Conservation (phyloP, 2,797 vertebrate species). For the Potorous gilbertii region DNA sequence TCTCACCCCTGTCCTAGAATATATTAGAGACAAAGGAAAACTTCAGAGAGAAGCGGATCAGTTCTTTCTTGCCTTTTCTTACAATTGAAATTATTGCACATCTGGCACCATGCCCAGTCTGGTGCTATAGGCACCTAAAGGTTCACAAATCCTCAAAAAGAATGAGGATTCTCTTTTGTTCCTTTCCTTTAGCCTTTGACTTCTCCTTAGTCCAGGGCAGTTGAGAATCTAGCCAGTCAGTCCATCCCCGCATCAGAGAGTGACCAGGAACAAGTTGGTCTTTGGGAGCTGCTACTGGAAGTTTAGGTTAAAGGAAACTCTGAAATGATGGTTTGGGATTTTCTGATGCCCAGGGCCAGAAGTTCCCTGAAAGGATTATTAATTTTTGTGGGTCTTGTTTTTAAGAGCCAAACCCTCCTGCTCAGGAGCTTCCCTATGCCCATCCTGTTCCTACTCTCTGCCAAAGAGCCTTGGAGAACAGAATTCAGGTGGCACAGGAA, state of each 20-base stretch:
- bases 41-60: too few species aligned
- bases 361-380: neutral
- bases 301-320: constrained; percentile 36
- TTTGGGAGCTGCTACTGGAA: neutral
- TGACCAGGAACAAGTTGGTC: neutral
- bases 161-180: neutral
- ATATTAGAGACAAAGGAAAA: neutral
- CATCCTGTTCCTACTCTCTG: neutral
- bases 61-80: neutral
- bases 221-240: constrained; percentile 15
- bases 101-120: neutral
- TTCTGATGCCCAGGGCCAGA: constrained; percentile 15
- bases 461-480: neutral
- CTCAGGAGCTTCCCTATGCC: neutral
- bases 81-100: neutral
- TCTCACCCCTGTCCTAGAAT: too few species aligned
- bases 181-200: neutral
- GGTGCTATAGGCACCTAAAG: neutral
- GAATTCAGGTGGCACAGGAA: neutral
- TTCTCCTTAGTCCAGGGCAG: constrained; percentile 8
- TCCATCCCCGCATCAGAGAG: neutral
- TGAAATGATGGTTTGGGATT: constrained; percentile 45
- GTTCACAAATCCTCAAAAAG: neutral
- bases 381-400: constrained; percentile 9
- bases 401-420: constrained; percentile 36